A percentile compares a stretch with the other conserved stretches of the same genome.
phyloP scores from a whole-genome alignment of 2,113 vertebrate species.

The Rhizomys pruinosus region DNA sequence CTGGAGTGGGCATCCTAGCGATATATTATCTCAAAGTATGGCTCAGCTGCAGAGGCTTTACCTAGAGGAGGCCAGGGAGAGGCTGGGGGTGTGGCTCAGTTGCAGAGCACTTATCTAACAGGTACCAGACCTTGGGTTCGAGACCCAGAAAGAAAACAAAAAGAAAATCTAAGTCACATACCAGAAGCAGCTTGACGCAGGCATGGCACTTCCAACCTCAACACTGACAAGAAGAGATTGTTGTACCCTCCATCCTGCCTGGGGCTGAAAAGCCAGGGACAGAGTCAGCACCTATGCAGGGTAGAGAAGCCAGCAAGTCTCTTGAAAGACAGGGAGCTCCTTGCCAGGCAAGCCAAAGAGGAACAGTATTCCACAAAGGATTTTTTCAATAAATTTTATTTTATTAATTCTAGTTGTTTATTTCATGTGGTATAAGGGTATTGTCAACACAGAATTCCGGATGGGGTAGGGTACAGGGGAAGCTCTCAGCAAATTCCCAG shows the following conservation, averaged over 20 bases:
- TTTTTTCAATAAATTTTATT: background rate
- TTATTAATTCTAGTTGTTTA: no score
- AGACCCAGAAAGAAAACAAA: background rate
- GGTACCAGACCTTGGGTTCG: background rate
- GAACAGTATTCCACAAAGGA: background rate
- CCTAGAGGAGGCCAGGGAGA: no score
- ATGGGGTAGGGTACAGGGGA: background rate
- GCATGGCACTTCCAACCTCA: accelerated
- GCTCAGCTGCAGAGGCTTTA: no score
- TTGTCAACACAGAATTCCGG: background rate
- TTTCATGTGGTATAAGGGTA: background rate
- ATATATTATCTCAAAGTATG: background rate
- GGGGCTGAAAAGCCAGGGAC: background rate
- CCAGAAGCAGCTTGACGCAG: background rate
- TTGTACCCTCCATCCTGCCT: accelerated
- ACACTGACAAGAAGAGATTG: accelerated
- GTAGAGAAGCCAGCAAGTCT: background rate
- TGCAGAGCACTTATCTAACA: background rate
- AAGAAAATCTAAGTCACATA: background rate
- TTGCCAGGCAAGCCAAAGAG: no score
- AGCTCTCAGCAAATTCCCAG: background rate
- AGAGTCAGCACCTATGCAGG: background rate
- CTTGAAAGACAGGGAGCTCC: background rate
- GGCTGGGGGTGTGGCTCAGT: background rate
- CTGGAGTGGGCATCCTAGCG: background rate